Conservation (phyloP, 2,113 vertebrate genomes). For the Nycticorax nycticorax region DNA sequence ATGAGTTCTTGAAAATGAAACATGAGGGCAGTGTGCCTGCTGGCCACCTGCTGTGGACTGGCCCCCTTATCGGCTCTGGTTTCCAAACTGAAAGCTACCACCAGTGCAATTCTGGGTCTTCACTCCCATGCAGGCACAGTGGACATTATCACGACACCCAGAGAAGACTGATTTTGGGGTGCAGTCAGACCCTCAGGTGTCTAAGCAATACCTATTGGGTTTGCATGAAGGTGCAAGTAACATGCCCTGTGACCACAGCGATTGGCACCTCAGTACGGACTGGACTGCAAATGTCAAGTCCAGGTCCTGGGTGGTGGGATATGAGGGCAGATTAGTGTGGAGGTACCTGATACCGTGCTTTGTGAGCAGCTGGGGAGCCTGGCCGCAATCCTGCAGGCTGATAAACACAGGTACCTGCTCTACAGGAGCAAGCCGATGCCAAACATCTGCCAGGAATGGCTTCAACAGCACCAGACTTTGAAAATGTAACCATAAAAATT, state of each 20-base stretch:
- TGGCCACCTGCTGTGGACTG: neutral
- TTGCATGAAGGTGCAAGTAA: neutral
- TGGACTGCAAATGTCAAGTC: neutral
- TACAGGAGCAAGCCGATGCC: neutral
- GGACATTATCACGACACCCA: neutral
- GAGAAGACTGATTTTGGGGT: neutral
- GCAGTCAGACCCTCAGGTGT: neutral
- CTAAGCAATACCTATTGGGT: neutral
- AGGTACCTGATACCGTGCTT: neutral
- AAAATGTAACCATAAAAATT: neutral
- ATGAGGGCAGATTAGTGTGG: neutral
- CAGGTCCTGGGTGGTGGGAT: neutral
- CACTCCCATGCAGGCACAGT: neutral
- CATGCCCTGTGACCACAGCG: accelerated
- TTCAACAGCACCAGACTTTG: neutral
- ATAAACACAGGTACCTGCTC: neutral
- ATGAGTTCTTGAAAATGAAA: neutral
- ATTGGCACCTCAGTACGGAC: accelerated
- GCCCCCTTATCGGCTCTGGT: neutral
- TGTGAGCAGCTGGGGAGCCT: neutral
- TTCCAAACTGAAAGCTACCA: neutral
- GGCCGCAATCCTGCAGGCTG: neutral
- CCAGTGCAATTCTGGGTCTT: neutral
- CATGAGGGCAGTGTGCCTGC: neutral
- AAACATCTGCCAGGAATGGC: neutral